Evolutionary conservation across 1,140 invertebrate genomes (phyloP), one percentile per base, ranked within the genome.

Genomic region (Stegodyphus mimosarum): DNA sequence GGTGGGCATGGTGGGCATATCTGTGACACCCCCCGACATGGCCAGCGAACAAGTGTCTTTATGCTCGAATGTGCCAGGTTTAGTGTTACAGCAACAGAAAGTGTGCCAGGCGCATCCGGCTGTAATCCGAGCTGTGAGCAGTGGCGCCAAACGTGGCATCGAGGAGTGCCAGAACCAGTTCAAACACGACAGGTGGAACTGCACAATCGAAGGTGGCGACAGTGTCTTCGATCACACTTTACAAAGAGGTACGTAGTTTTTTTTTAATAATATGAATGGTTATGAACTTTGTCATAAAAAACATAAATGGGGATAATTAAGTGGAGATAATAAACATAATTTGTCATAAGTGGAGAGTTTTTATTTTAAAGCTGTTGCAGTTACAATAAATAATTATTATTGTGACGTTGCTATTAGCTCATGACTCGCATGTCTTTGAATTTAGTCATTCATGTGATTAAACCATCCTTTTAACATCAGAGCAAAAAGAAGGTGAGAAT

Each of bases 141-240:
- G 92, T 55, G 93, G 93, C 33, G 91, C 92, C 2, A 88, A 90
- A 91, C 55, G 93, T 15, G 92, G 2, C 91, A 93, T 52, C 33
- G 88, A 90, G 53, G 92, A 93, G 85, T 93, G 93, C 86, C 92
- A 93, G 88, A 89, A 90, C 76, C 93, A 93, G 88, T 94, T 93
- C 88, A 87, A 90, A 7, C 89, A 92, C 87, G 92, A 93, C 87
- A 89, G 92, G 51, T 93, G 93, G 93, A 93, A 93, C 89, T 93
- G 93, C 86, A 90, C 91, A 0, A 90, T 90, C 7, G 88, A 88
- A 53, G 88, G 88, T 7, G 88, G 87, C 5, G 89, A 90, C 18
- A 91, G 89, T 74, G 90, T 92, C 10, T 92, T 92, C 83, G 91
- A 91, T 9, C 89, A 90, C 70, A 90, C 91, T 50, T 85, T 92